Conservation (phyloP, 2,888 invertebrate species). For the Scaptomyza polygonia region DNA sequence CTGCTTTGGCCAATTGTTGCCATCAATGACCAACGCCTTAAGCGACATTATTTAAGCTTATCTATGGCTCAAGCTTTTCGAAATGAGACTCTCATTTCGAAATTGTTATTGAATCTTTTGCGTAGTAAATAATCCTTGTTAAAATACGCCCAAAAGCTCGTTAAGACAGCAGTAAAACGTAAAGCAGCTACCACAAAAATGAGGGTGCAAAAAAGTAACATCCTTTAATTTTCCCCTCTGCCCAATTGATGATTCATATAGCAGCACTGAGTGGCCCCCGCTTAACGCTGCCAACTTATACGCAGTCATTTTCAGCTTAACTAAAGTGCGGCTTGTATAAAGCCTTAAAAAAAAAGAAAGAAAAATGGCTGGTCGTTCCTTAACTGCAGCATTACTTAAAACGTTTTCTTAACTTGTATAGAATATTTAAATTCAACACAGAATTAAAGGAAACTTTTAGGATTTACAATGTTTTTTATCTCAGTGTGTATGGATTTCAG, state of each 20-base stretch:
- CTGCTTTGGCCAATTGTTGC: conserved; percentile 27
- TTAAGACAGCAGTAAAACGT: conserved; percentile 30
- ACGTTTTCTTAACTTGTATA: conserved; percentile 10
- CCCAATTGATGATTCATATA: conserved; percentile 1
- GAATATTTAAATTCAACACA: conserved; percentile 18
- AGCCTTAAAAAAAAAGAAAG: conserved; percentile 14
- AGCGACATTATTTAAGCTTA: conserved; percentile 66
- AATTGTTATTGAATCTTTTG: conserved; percentile 82
- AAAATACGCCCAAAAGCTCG: conserved; percentile 78
- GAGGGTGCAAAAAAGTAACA: conserved; percentile 7
- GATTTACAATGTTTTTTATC: too few relatives aligned
- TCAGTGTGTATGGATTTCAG: too few relatives aligned
- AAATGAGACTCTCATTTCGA: conserved; percentile 75
- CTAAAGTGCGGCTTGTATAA: conserved; percentile 61
- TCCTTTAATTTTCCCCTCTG: conserved; percentile 7
- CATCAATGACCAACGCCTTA: conserved; percentile 30
- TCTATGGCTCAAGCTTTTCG: conserved; percentile 61
- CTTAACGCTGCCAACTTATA: conserved; percentile 75
- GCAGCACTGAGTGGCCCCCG: conserved; percentile 11
- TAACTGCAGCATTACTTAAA: too few relatives aligned
- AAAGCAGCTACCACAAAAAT: conserved; percentile 19
- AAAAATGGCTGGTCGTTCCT: not conserved
- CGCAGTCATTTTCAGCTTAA: conserved; percentile 70
- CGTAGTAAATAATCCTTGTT: conserved; percentile 82
- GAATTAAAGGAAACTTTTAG: too few relatives aligned